Evolutionary conservation across 1,140 invertebrate genomes (phyloP).

Genomic region (Bombus affinis): DNA sequence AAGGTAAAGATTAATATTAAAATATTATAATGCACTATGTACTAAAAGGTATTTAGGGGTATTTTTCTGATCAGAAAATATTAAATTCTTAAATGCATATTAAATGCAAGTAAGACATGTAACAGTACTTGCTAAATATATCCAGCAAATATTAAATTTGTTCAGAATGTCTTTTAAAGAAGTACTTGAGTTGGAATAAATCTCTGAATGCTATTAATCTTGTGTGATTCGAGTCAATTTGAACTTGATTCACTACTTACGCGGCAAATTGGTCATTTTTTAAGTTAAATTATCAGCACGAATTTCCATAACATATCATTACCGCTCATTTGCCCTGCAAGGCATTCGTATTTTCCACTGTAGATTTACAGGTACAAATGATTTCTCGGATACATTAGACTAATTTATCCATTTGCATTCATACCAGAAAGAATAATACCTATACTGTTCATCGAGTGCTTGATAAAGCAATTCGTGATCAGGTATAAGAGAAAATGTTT

Average conservation of each 20-base stretch:
- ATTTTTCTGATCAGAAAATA: no score
- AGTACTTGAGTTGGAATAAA: background rate
- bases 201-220: background rate
- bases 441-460: background rate
- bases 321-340: background rate
- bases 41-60: no score
- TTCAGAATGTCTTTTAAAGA: background rate
- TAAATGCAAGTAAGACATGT: no score
- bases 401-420: slow-evolving; percentile 18
- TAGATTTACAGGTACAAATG: background rate
- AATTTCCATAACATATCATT: slow-evolving; percentile 25
- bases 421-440: background rate
- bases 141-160: no score
- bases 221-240: background rate
- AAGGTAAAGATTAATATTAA: no score
- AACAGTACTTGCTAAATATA: no score
- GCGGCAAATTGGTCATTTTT: background rate
- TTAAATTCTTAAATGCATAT: no score
- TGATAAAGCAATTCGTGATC: background rate
- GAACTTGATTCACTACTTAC: slow-evolving; percentile 3
- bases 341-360: background rate
- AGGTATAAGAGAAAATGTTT: background rate
- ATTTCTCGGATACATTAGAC: background rate
- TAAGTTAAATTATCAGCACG: background rate
- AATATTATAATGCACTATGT: no score